These are phyloP conservation scores for Cladopsammia gracilis DNA, from an alignment of 64 coral and sea anemone genomes.

Conservation along the genomic window DNA sequence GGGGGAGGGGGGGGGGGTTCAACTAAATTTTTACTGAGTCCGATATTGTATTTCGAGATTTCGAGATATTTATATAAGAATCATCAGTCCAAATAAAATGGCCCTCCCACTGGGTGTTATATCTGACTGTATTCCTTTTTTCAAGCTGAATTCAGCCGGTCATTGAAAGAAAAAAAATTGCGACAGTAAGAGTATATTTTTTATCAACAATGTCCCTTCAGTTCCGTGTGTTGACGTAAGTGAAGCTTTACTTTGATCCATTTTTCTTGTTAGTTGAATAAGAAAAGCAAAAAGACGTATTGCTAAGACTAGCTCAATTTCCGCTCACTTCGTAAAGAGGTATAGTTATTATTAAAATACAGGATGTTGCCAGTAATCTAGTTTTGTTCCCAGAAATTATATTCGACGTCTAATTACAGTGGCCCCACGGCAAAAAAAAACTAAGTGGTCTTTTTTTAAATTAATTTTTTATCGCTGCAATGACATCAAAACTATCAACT, in stretches of 20 bases:
- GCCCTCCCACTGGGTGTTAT: not conserved
- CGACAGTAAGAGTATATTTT: not conserved
- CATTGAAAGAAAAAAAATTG: slow-evolving; percentile 34
- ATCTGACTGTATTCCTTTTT: not conserved
- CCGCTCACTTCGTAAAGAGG: slow-evolving; percentile 75
- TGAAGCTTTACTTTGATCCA: slow-evolving; percentile 17
- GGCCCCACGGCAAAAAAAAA: slow-evolving; percentile 65
- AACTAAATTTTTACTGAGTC: not conserved
- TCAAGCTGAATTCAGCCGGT: not conserved
- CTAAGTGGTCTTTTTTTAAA: slow-evolving; percentile 37
- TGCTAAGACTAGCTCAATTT: slow-evolving; percentile 78
- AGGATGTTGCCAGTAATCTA: slow-evolving; percentile 94
- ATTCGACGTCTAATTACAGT: slow-evolving; percentile 88
- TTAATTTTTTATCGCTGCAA: slow-evolving; percentile 14
- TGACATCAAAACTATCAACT: slow-evolving; percentile 18
- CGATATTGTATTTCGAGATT: not conserved
- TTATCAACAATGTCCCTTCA: slow-evolving; percentile 43
- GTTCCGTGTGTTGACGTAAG: not conserved
- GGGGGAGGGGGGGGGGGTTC: not conserved
- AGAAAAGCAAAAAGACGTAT: slow-evolving; percentile 89
- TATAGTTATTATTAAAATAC: slow-evolving; percentile 91
- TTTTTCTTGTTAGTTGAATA: slow-evolving; percentile 83
- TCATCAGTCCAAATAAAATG: not conserved
- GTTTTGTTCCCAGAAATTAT: slow-evolving; percentile 89
- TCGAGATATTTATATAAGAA: not conserved